Base-by-base conservation (phyloP, 2,113 vertebrate species). In the Corythornis madagascariensis region DNA sequence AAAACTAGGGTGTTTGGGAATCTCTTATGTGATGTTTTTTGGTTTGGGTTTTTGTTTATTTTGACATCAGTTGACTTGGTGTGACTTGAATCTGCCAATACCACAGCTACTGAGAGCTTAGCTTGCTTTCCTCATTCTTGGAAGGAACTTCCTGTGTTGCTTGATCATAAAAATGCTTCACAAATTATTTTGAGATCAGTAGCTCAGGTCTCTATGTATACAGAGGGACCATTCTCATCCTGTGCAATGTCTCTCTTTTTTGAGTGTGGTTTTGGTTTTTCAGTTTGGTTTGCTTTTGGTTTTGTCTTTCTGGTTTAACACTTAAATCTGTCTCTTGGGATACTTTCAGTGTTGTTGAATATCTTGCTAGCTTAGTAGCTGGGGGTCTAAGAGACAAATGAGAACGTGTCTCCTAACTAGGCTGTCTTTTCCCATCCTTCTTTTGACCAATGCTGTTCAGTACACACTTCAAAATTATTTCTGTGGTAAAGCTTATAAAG, bases 401-500 rank as follows among this genome's bases (percentile, higher is more conserved):
- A 40, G 31, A 52, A 16, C 1, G 1, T 52, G 8, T 40, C 25
- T 76, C 16, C 7, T 24, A 25, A 29, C 7, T 56, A 40, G 2
- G 13, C n/a, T 35, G 15, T 70, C 20, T 42, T 83, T 73, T 70
- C 33, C 38, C 24, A 67, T 72, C n/a, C 43, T 63, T 8, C 31
- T 88, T 81, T 42, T 66, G 35, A 19, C 19, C 15, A 22, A 1
- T 56, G 7, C 40, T 91, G 29, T 71, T 89, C 64, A 48, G 31
- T 33, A 26, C 11, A 26, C 10, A 53, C 42, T 82, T 69, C 13
- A 47, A 4, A 83, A 38, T 42, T 3, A 5, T 13, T 33, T 21
- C 10, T 12, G 0, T 70, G 19, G 33, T 35, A 16, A 70, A 76
- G 26, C 17, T 53, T 56, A 11, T 1, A 4, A 50, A 45, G 5